Conservation (phyloP, 2,888 invertebrate genomes). For the Hyalella azteca region DNA sequence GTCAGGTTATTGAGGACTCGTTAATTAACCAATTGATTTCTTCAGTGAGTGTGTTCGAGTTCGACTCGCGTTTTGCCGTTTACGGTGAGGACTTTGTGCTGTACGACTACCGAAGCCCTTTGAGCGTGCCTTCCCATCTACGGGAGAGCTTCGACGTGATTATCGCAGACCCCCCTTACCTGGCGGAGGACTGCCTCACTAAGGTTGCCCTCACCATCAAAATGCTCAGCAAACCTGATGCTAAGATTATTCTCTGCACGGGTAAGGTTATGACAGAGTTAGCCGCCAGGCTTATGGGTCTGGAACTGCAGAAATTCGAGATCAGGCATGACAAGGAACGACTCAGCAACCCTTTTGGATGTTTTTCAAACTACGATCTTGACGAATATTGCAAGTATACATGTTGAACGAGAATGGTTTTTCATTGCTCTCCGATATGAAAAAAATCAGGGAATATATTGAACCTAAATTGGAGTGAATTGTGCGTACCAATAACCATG, state of each 20-base stretch:
- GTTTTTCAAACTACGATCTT: slow-evolving; percentile 86
- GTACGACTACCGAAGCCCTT: slow-evolving; percentile 86
- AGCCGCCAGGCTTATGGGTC: slow-evolving; percentile 70
- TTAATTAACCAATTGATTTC: neutral
- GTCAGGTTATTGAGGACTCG: neutral
- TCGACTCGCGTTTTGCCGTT: slow-evolving; percentile 79
- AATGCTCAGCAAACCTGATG: slow-evolving; percentile 72
- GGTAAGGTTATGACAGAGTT: slow-evolving; percentile 82
- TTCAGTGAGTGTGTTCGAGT: slow-evolving; percentile 72
- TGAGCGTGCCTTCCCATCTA: slow-evolving; percentile 71
- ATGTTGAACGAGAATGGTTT: neutral
- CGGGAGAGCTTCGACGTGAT: slow-evolving; percentile 77
- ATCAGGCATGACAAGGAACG: slow-evolving; percentile 83
- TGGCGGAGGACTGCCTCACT: slow-evolving; percentile 87
- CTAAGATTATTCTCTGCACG: slow-evolving; percentile 81
- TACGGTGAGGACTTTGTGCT: slow-evolving; percentile 79
- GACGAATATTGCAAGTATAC: slow-evolving; percentile 63
- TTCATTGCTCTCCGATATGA: neutral
- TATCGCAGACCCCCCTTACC: slow-evolving; percentile 92
- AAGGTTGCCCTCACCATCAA: slow-evolving; percentile 82
- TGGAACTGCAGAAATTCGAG: slow-evolving; percentile 73
- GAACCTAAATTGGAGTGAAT: too few relatives aligned
- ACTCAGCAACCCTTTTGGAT: slow-evolving; percentile 89
- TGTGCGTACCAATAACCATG: too few relatives aligned
- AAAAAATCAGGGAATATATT: too few relatives aligned